Conservation (phyloP, 1,140 invertebrate species). For the Gerris buenoi region DNA sequence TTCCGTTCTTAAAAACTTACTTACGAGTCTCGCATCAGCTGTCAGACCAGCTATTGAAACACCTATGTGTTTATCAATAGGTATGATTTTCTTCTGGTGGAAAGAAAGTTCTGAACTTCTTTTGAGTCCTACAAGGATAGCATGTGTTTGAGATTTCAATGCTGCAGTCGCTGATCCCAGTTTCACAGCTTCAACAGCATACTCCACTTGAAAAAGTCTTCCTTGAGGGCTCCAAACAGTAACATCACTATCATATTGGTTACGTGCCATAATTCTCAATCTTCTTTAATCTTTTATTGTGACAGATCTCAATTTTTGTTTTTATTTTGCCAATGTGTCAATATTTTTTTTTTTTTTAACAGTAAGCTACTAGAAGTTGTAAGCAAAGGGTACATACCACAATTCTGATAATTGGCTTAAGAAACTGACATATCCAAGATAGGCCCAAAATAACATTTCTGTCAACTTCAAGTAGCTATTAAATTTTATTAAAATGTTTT, state of each 20-base stretch:
- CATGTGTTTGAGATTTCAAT: slow-evolving; percentile 82
- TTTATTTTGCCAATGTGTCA: too few relatives aligned
- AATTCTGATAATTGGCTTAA: too few relatives aligned
- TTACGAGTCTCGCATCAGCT: slow-evolving; percentile 87
- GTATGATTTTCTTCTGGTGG: slow-evolving; percentile 94
- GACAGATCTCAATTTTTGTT: too few relatives aligned
- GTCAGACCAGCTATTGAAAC: slow-evolving; percentile 94
- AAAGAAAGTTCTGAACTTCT: slow-evolving; percentile 86
- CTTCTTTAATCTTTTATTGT: too few relatives aligned
- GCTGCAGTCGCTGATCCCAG: slow-evolving; percentile 92
- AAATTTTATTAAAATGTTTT: too few relatives aligned
- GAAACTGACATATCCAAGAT: too few relatives aligned
- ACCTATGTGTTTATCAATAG: slow-evolving; percentile 89
- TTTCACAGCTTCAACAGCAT: slow-evolving; percentile 99
- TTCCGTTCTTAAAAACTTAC: slow-evolving; percentile 68
- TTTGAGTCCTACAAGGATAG: slow-evolving; percentile 89
- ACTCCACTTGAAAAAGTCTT: slow-evolving; percentile 80
- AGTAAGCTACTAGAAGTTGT: too few relatives aligned
- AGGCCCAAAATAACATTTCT: too few relatives aligned
- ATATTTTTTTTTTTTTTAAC: too few relatives aligned
- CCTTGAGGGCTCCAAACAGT: slow-evolving; percentile 99
- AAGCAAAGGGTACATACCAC: too few relatives aligned
- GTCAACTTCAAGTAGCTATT: too few relatives aligned
- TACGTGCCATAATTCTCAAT: slow-evolving; percentile 51
- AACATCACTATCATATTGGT: slow-evolving; percentile 98